Evolutionary conservation across 2,797 vertebrate genomes (phyloP).

Genomic region (Ctenopoma multispine): DNA sequence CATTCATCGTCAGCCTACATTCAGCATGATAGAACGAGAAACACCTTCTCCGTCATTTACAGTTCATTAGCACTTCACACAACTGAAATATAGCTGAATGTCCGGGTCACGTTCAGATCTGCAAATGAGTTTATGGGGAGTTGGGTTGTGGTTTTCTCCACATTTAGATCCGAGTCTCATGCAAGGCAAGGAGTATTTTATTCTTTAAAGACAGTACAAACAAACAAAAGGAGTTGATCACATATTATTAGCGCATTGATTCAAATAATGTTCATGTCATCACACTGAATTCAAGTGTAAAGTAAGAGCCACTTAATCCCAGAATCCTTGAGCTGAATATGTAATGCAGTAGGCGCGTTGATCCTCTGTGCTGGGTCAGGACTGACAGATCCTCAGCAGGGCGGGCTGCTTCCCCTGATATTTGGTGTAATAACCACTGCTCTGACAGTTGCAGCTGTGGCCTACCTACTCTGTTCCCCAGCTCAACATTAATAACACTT

Average conservation of each 20-base stretch:
- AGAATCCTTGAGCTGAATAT: constrained; percentile 15
- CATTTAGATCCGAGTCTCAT: constrained; percentile 18
- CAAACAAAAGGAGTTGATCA: background rate
- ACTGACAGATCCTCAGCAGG: constrained; percentile 40
- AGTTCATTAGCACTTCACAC: constrained; percentile 41
- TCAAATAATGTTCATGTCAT: background rate
- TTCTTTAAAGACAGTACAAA: background rate
- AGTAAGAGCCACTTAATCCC: background rate
- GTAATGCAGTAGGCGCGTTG: background rate
- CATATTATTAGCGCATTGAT: background rate
- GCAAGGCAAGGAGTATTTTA: too few species aligned
- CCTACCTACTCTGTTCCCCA: constrained; percentile 31
- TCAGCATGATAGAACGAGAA: constrained; percentile 10
- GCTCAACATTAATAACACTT: constrained; percentile 59
- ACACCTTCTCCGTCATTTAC: constrained; percentile 35
- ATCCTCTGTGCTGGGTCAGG: constrained; percentile 15
- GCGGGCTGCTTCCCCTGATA: constrained; percentile 44
- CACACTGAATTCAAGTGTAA: background rate
- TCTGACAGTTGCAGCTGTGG: constrained; percentile 60
- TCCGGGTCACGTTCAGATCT: background rate
- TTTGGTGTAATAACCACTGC: constrained; percentile 50
- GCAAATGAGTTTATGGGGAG: background rate
- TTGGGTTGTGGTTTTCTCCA: background rate
- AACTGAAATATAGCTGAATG: background rate
- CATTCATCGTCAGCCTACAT: constrained; percentile 15